phyloP scores from a whole-genome alignment of 2,113 vertebrate species.

The Sphaerodactylus townsendi region DNA sequence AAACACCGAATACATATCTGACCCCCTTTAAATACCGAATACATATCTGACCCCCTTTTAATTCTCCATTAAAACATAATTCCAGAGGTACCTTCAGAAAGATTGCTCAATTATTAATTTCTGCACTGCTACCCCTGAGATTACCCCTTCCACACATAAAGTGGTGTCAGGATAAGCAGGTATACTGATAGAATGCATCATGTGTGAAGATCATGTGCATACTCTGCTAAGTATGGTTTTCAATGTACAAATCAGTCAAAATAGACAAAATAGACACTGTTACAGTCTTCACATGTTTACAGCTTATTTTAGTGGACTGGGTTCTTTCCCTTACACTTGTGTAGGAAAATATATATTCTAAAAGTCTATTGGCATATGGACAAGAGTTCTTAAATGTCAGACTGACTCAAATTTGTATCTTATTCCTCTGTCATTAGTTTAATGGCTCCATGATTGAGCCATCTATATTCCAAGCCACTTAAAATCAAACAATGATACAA shows the following conservation, averaged over 20 bases:
- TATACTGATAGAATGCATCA: neutral
- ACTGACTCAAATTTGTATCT: neutral
- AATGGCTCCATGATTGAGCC: neutral
- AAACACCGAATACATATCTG: neutral
- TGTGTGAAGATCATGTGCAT: neutral
- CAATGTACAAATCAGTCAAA: neutral
- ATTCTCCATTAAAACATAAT: neutral
- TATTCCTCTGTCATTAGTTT: neutral
- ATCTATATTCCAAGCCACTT: neutral
- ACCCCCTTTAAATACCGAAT: constrained; percentile 15
- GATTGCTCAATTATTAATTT: too few species aligned
- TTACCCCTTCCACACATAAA: too few species aligned
- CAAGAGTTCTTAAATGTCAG: neutral
- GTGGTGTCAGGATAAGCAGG: neutral
- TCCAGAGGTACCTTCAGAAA: too few species aligned
- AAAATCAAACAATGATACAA: neutral
- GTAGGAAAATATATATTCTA: neutral
- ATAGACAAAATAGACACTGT: too few species aligned
- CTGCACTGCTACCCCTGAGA: too few species aligned
- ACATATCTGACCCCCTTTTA: too few species aligned
- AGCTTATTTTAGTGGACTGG: neutral
- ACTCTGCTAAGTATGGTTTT: neutral
- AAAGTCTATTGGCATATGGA: neutral
- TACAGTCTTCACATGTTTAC: neutral
- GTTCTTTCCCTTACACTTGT: neutral